Percentiles rank a stretch among this genome's conserved stretches.
phyloP scores from a whole-genome alignment of 2,888 invertebrate genomes.

The Parnassius glacialis region DNA sequence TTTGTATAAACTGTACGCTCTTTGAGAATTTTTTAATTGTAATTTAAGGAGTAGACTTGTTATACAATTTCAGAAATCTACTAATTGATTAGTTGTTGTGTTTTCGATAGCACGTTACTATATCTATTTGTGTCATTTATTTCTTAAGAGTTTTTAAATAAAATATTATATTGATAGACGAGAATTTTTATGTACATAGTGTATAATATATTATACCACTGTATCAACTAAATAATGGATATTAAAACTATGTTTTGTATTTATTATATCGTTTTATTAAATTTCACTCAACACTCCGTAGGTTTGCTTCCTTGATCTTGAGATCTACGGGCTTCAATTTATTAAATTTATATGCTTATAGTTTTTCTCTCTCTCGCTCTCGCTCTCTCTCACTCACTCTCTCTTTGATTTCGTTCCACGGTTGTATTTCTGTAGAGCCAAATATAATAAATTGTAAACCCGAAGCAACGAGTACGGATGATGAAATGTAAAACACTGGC shows the following conservation, averaged over 20 bases:
- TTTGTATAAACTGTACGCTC: slow-evolving; percentile 28
- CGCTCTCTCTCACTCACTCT: too few species aligned
- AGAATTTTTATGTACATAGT: slow-evolving; percentile 62
- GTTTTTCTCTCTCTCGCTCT: too few species aligned
- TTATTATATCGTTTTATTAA: slow-evolving; percentile 30
- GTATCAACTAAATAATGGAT: slow-evolving; percentile 61
- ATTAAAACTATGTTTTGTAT: slow-evolving; percentile 57
- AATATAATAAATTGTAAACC: slow-evolving; percentile 83
- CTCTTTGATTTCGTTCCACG: slow-evolving; percentile 18
- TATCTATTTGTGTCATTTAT: slow-evolving; percentile 28
- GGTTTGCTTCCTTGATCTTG: slow-evolving; percentile 13
- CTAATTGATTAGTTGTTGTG: slow-evolving; percentile 26
- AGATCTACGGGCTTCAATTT: not conserved
- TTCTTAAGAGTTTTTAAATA: slow-evolving; percentile 34
- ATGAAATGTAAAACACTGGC: slow-evolving; percentile 82
- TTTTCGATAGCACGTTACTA: slow-evolving; percentile 12
- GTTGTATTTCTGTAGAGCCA: slow-evolving; percentile 82
- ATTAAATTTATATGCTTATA: too few species aligned
- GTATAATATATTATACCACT: slow-evolving; percentile 66
- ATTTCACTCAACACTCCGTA: not conserved
- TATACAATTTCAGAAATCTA: slow-evolving; percentile 32
- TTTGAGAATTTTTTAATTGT: slow-evolving; percentile 28
- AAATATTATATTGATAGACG: slow-evolving; percentile 36
- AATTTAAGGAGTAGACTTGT: slow-evolving; percentile 30
- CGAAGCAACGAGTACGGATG: slow-evolving; percentile 79